Base-by-base conservation (phyloP, 2,797 vertebrate species). In the Furcifer pardalis region DNA sequence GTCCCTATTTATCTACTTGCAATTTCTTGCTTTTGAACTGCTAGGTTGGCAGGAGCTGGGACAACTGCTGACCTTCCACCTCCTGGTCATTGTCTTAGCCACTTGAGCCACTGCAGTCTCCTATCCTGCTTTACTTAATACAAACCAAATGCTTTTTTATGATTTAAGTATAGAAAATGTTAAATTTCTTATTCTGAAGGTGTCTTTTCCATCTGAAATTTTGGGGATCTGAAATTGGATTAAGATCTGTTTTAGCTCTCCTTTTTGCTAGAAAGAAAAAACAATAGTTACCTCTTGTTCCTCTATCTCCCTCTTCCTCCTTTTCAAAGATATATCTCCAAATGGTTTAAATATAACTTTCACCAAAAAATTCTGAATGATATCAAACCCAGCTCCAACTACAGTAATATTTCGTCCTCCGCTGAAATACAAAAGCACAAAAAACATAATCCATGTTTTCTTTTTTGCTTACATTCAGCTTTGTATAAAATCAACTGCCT, bases 331-430 rank as follows among this genome's bases (percentile, higher is more conserved):
- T 25, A 73, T 60, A 59, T 81, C 84, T 80, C 72, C 83, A 73
- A 90, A 79, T 9, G 90, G 91, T 52, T 95, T 95, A 0, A 95
- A 95, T 23, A 93, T 89, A n/a, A 96, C 94, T 84, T 96, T 92
- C 94, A 97, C 92, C 1, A 95, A 93, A 69, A 96, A 96, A 87
- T 83, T 94, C 94, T 97, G 96, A 83, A 97, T 95, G 68, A 97
- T 95, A 90, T 97, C 94, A 91, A 99, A 99, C 52, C 97, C 97
- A 0, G 96, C 96, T 83, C 98, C 99, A 0, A 95, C 96, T 84
- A 99, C 96, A 62, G 94, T 94, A 83, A 99, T 98, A 93, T 95
- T 97, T 88, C 99, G 97, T 76, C 99, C 99, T 46, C 99, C 99
- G 72, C 99, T 99, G 91, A 87, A 96, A 96, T 59, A 60, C 25